Percentiles rank a stretch among this genome's conserved stretches.
Evolutionary conservation across 2,113 vertebrate genomes (phyloP).

Genomic region (Aptenodytes forsteri): DNA sequence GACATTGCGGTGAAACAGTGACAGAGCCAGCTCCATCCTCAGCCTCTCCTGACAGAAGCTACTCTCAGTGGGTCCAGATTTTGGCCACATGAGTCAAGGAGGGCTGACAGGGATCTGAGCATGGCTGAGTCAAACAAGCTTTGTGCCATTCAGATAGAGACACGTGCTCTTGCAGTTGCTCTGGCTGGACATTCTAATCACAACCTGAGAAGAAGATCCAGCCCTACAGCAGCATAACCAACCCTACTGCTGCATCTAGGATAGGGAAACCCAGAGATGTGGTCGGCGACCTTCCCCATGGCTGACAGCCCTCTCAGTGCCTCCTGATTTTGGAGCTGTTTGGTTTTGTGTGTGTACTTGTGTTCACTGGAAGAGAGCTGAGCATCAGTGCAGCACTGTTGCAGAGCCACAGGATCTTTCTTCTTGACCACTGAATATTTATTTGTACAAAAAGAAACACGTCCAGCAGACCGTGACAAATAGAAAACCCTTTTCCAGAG

Average conservation of each 20-base stretch:
- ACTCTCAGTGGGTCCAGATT: background rate
- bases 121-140: background rate
- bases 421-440: background rate
- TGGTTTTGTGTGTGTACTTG: background rate
- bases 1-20: background rate
- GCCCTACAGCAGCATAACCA: background rate
- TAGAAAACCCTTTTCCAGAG: background rate
- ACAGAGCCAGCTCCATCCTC: background rate
- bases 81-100: background rate
- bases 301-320: background rate
- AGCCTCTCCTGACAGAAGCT: background rate
- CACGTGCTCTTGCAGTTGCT: background rate
- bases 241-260: background rate
- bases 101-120: background rate
- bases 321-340: background rate
- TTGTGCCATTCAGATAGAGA: background rate
- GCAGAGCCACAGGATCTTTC: background rate
- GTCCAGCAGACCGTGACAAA: background rate
- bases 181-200: background rate
- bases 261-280: background rate
- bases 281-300: rapidly evolving
- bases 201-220: background rate
- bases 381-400: background rate
- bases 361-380: background rate
- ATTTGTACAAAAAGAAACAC: background rate